Evolutionary conservation across 2,797 vertebrate species (phyloP), one percentile per base, ranked within the genome.

Genomic region (Allobates femoralis): DNA sequence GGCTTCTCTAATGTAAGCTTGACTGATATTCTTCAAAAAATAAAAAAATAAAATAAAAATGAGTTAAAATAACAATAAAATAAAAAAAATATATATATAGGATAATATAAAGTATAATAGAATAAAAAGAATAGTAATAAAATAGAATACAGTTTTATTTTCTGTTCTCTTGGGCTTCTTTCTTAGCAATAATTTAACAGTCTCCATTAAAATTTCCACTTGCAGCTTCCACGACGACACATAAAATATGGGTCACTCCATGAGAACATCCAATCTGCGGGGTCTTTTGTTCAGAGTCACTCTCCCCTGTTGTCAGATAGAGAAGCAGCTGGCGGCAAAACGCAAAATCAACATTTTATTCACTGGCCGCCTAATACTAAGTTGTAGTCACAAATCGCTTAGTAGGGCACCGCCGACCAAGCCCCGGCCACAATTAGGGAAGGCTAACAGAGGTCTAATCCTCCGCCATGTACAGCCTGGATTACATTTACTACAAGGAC

Each of bases 171-270:
- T 21, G 71, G 30, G 30, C 37, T 58, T 41, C 81, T 60, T 50
- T 3, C 37, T 75, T n/a, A 60, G 37, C 58, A 46, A 75, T 74
- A 30, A 46, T 74, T 82, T 56, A 55, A 19, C 66, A 34, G 80
- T 53, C 80, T 71, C 5, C 26, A 74, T 58, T 67, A 74, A 14
- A 41, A 84, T 77, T 53, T 60, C 46, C 30, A 41, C 28, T 67
- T 51, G 75, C 46, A 71, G 84, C 41, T 53, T 23, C 10, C 71
- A 58, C 58, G 34, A 19, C 26, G 53, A 66, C 60, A 41, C 37
- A 78, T 83, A 56, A 83, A 78, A 87, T 83, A 71, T 87, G 85
- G 85, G 85, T 87, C 85, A 87, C 58, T 78, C 64, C 69, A 30
- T 83, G 71, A 46, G 60, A 83, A 41, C 73, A 69, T 82, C 79